phyloP scores from a whole-genome alignment of 2,888 invertebrate species.

The Tromatobia lineatoria region DNA sequence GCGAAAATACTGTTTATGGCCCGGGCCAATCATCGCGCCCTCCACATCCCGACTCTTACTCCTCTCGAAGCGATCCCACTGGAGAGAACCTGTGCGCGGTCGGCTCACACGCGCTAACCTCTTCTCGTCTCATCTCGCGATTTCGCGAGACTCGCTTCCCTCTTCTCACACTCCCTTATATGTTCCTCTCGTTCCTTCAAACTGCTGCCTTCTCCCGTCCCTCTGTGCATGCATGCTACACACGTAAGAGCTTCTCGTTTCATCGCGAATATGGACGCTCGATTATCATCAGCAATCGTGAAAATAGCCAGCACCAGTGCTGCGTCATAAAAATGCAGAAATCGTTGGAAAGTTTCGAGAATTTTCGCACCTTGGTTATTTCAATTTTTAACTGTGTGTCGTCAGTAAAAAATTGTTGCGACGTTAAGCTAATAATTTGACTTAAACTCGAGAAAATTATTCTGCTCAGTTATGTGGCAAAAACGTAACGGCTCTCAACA shows the following conservation, averaged over 20 bases:
- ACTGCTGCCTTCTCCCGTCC: background rate
- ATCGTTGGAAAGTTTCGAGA: background rate
- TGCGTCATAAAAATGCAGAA: background rate
- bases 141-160: slow-evolving; percentile 14
- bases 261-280: slow-evolving; percentile 42
- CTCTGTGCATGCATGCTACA: slow-evolving; percentile 8
- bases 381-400: background rate
- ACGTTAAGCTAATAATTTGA: no score
- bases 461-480: no score
- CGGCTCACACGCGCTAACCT: slow-evolving; percentile 40
- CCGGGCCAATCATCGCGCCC: slow-evolving; percentile 81
- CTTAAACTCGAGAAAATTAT: no score
- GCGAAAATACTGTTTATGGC: slow-evolving; percentile 82
- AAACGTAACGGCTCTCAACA: no score
- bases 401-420: no score
- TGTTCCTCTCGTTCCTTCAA: background rate
- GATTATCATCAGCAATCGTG: slow-evolving; percentile 30
- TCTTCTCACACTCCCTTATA: slow-evolving; percentile 28
- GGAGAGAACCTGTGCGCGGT: background rate
- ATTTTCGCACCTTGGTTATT: background rate
- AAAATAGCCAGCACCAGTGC: background rate
- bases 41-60: slow-evolving; percentile 66
- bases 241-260: slow-evolving; percentile 46
- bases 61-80: slow-evolving; percentile 72
- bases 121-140: slow-evolving; percentile 25